Conservation (phyloP, 2,797 vertebrate species). For the Coregonus sp. region DNA sequence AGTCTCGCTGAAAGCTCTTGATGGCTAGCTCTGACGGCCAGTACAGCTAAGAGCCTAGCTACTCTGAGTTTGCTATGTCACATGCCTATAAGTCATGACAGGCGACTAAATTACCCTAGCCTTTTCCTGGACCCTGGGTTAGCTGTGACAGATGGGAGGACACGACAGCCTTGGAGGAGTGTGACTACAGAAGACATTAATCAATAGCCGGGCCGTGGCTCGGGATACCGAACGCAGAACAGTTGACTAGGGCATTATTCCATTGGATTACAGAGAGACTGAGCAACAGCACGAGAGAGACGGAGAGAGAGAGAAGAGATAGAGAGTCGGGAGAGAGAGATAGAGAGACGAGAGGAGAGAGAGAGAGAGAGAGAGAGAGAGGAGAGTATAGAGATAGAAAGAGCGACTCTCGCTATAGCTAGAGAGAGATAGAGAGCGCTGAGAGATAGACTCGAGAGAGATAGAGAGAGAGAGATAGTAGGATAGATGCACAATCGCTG, state of each 20-base stretch:
- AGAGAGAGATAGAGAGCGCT: too few species aligned
- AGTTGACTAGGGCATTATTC: constrained; percentile 59
- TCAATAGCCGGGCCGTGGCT: constrained; percentile 65
- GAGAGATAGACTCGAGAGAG: too few species aligned
- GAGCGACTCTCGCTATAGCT: too few species aligned
- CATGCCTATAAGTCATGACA: constrained; percentile 59
- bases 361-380: too few species aligned
- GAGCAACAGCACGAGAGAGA: not conserved
- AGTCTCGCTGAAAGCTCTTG: not conserved
- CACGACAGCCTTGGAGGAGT: constrained; percentile 68
- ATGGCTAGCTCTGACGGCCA: not conserved
- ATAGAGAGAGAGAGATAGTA: not conserved
- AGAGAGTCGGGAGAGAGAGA: too few species aligned
- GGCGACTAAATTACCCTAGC: constrained; percentile 55
- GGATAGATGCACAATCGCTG: too few species aligned
- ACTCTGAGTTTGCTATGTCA: constrained; percentile 44
- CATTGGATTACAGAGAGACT: constrained; percentile 59
- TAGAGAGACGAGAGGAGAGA: too few species aligned
- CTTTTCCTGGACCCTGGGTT: constrained; percentile 39
- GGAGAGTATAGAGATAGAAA: too few species aligned
- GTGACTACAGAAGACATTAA: constrained; percentile 63
- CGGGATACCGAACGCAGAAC: constrained; percentile 36
- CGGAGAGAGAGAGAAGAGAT: too few species aligned
- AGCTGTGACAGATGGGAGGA: constrained; percentile 61
- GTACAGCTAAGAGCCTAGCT: not conserved